Base-by-base conservation (phyloP, 2,797 vertebrate species). In the Gadopsis bispinosus region DNA sequence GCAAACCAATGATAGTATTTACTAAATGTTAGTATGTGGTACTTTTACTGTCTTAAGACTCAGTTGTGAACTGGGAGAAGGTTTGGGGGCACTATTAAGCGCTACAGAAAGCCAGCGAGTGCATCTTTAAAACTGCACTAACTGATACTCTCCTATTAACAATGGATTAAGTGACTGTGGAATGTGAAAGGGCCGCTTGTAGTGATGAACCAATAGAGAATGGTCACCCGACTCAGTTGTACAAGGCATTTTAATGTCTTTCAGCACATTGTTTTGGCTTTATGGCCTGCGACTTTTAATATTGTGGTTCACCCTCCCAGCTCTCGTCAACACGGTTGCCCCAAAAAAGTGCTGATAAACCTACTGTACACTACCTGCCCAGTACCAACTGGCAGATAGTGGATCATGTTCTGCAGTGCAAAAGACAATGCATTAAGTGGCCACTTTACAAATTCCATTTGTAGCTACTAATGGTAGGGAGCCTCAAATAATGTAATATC, bases 251-350 rank as follows among this genome's bases (percentile, higher is more conserved):
- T 64, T 37, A 73, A 19, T 41, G n/a, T 69, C 72, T 83, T 69
- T 78, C 10, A 73, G 48, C 33, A 56, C 33, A 14, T 77, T 77
- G n/a, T 71, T 80, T 50, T 48, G 41, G 5, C 51, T 68, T 70
- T 37, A 61, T 17, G n/a, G 2, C 5, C 6, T 13, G 1, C 45
- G 53, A 37, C 63, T 69, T 64, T 64, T 26, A 61, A 54, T 58
- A 47, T 47, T 50, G n/a, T 33, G 20, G 7, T 35, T 54, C 22
- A 7, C 33, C 37, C 35, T 11, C 58, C 31, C 13, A 31, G 35
- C 37, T 39, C 35, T 35, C 20, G 67, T n/a, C n/a, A n/a, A 39
- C 37, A 39, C 37, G 0, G 37, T 39, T 39, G 9, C 10, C 9
- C 37, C 8, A 20, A 35, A 29, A 54, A 29, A 53, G 6, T 17